Base-by-base conservation (phyloP, 2,797 vertebrate species). In the Toxotes lorentzi region DNA sequence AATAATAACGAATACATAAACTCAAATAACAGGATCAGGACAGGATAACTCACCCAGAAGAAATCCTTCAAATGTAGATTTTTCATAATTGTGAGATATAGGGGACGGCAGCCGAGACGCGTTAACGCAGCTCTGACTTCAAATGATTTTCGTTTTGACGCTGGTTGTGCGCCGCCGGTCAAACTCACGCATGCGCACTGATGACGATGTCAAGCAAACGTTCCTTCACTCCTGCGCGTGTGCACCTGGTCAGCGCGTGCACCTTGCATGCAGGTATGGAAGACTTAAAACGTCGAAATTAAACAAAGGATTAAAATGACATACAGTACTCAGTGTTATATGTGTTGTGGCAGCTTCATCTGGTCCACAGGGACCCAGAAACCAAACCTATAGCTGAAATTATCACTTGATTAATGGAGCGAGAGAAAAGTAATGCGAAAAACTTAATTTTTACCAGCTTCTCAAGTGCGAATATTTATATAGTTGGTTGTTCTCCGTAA, bases 51-150 rank as follows among this genome's bases (percentile, higher is more conserved):
- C 80, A 96, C 96, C 96, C 96, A 96, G 86, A 96, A 96, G 87
- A 88, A 93, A 48, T 96, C 96, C 53, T 95, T 96, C 41, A 96
- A 96, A 74, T 93, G 95, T 16, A 93, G 83, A 35, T 94, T 93
- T 76, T 90, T 95, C 96, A 96, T 96, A 3, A 0, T 74, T 65
- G 69, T 50, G 30, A 35, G 14, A 7, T 1, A n/a, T 7, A 40
- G 5, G 13, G 30, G 4, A 10, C 21, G 3, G n/a, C 13, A 12
- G 53, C 32, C 27, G n/a, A 1, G 11, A 4, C 7, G 30, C 5
- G 41, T 19, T 24, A 7, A 30, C 1, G 21, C n/a, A 1, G 54
- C 11, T 35, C 24, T 7, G 19, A n/a, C 27, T 32, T 2, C n/a
- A n/a, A 64, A 9, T 3, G 30, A n/a, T 11, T 35, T 30, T 30